These are phyloP conservation scores for Lasioglossum morio DNA, from an alignment of 2,888 invertebrate genomes.

Conservation along the genomic window DNA sequence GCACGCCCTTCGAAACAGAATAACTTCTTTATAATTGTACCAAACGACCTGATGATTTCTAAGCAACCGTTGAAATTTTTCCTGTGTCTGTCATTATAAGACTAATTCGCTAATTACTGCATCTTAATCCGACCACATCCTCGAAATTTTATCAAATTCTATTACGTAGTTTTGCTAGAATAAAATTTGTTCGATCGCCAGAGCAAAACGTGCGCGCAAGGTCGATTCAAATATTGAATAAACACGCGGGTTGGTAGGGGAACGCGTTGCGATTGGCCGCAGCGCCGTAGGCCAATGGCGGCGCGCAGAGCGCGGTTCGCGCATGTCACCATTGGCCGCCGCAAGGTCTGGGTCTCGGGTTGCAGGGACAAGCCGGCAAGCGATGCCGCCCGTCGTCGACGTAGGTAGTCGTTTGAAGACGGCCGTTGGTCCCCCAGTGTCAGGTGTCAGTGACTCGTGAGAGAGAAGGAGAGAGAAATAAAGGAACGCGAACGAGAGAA, in stretches of 20 bases:
- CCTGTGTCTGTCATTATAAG: background rate
- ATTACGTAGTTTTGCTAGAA: background rate
- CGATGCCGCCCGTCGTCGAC: slow-evolving; percentile 62
- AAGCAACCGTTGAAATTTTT: background rate
- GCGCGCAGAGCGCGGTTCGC: slow-evolving; percentile 41
- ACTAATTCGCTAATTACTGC: background rate
- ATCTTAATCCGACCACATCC: background rate
- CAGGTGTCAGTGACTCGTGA: slow-evolving; percentile 56
- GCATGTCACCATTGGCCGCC: slow-evolving; percentile 66
- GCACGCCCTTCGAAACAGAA: too few species aligned
- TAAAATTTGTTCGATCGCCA: background rate
- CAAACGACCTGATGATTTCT: too few species aligned
- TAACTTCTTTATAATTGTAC: too few species aligned
- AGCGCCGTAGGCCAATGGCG: slow-evolving; percentile 31
- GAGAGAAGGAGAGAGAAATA: background rate
- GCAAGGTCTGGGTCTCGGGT: slow-evolving; percentile 66
- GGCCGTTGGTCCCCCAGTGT: slow-evolving; percentile 68
- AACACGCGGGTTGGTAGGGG: slow-evolving; percentile 32
- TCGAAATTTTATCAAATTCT: background rate
- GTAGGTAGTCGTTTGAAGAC: slow-evolving; percentile 75
- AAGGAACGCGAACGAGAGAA: background rate
- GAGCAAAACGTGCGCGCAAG: background rate
- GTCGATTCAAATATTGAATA: slow-evolving; percentile 38
- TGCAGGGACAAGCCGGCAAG: slow-evolving; percentile 67
- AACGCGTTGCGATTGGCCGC: slow-evolving; percentile 22